Base-by-base conservation (phyloP, 2,888 invertebrate genomes). In the Conus canariensis region DNA sequence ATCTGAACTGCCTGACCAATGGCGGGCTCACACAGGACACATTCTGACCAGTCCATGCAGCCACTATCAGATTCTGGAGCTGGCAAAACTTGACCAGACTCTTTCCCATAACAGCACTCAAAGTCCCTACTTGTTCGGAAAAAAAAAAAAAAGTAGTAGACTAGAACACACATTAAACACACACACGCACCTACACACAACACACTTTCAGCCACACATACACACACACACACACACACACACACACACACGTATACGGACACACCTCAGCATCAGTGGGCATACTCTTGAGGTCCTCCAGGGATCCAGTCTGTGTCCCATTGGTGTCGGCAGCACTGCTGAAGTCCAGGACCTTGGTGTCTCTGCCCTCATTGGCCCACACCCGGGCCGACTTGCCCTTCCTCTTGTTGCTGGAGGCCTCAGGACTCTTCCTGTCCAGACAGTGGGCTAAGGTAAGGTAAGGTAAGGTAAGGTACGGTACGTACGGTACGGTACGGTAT, bases 361-460 rank as follows among this genome's bases (percentile, higher is more conserved):
- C 99, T 92, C 98, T 98, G 60, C 98, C 99, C 82, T 98, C 98
- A 7, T 92, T 97, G 93, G 98, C 98, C 99, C 99, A 99, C 89
- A 98, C 97, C 89, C 98, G 97, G 0, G 98, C 98, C 95, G 98
- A 98, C 95, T 99, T 99, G 0, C 98, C 98, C 93, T 96, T 96
- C 93, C 96, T 96, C 93, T 96, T 96, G 95, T 95, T 96, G 19
- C 90, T 88, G 19, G 90, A 70, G 9, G 90, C 85, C 58, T 93
- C 93, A n/a, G 93, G 93, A 58, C 93, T 93, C 87, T 93, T 93
- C 30, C 93, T 93, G 91, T 19, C 22, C 60, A 58, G 12, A 80
- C 30, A 45, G 45, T 45, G 3, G 3, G 45, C 3, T 45, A 45
- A 45, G 45, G 45, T 45, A 4, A 45, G 45, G 45, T 45, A 45